These are phyloP conservation scores for Fistularia commersonii DNA, from an alignment of 2,797 vertebrate genomes.

Conservation along the genomic window DNA sequence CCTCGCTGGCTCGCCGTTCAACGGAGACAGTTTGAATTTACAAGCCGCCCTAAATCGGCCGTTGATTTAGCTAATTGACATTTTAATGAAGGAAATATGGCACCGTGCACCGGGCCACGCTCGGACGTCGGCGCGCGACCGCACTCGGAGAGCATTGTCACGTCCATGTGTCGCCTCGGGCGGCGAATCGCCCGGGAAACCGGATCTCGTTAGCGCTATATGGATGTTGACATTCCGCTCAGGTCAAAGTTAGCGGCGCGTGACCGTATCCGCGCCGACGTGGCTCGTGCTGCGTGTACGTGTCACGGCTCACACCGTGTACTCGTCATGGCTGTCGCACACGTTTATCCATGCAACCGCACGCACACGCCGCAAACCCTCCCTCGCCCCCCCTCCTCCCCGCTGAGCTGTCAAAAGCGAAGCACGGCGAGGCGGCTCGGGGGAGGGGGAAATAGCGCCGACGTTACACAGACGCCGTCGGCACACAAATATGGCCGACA, in stretches of 20 bases:
- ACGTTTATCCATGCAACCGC: slow-evolving; percentile 19
- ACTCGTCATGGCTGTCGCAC: slow-evolving; percentile 52
- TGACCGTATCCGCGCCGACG: slow-evolving; percentile 55
- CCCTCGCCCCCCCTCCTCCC: slow-evolving; percentile 7
- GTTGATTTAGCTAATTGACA: too few species aligned
- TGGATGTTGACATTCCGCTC: slow-evolving; percentile 56
- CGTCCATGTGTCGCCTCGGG: too few species aligned
- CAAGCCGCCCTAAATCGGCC: too few species aligned
- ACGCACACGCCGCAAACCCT: background rate
- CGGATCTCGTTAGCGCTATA: slow-evolving; percentile 53
- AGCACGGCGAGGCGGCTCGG: slow-evolving; percentile 65
- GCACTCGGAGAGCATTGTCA: too few species aligned
- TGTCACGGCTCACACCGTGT: slow-evolving; percentile 43
- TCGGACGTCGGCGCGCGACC: too few species aligned
- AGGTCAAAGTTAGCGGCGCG: slow-evolving; percentile 59
- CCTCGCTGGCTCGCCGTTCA: too few species aligned
- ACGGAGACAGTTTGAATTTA: too few species aligned
- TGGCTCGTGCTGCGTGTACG: slow-evolving; percentile 35
- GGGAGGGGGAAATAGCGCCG: slow-evolving; percentile 72
- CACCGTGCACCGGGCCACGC: too few species aligned
- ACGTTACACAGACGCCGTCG: slow-evolving; percentile 27
- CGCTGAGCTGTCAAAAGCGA: slow-evolving; percentile 69
- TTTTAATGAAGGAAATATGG: too few species aligned
- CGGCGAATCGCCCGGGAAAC: slow-evolving; percentile 7
- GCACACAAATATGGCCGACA: slow-evolving; percentile 19